Evolutionary conservation across 1,140 invertebrate genomes (phyloP), one percentile per base, ranked within the genome.

Genomic region (Acromyrmex charruanus): DNA sequence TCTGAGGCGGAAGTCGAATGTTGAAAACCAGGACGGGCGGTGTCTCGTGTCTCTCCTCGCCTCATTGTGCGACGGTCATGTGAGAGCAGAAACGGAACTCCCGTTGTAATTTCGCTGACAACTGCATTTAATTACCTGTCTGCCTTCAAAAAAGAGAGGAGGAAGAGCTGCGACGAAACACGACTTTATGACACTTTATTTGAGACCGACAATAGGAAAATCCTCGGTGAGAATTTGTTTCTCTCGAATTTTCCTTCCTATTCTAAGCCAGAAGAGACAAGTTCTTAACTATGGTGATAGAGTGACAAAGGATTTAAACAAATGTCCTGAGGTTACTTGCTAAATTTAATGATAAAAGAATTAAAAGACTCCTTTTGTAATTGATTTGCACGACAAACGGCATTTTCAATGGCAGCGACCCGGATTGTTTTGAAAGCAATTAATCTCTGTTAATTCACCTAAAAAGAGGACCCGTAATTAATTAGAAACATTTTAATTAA

Each of bases 1-100:
- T 89, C 39, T 51, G 51, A 71, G 53, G 12, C 89, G 89, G 88
- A 90, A 90, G 88, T 68, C 39, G 58, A 74, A 85, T 89, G 68
- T 49, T 90, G 81, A 51, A 88, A 88, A 90, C 39, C 86, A 55
- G 86, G 81, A 68, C 86, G 79, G 80, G 49, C 18, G 14, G 79
- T 80, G 66, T 84, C 77, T 61, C 51, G n/a, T 71, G 39, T 66
- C 44, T 55, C 81, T 81, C 28, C 4, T 35, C 12, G 84, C n/a
- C 39, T 81, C 25, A 89, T 89, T 87, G 88, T 89, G 55, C 77
- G 68, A 86, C 53, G 28, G 21, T 71, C 61, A 59, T 58, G 63
- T 31, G 87, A 75, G 77, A 89, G 66, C 63, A 69, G 55, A 49
- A 75, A 86, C 74, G 59, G 53, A 75, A 71, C 39, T 58, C 25